Conservation (phyloP, 2,888 invertebrate genomes). For the Eupithecia insigniata region DNA sequence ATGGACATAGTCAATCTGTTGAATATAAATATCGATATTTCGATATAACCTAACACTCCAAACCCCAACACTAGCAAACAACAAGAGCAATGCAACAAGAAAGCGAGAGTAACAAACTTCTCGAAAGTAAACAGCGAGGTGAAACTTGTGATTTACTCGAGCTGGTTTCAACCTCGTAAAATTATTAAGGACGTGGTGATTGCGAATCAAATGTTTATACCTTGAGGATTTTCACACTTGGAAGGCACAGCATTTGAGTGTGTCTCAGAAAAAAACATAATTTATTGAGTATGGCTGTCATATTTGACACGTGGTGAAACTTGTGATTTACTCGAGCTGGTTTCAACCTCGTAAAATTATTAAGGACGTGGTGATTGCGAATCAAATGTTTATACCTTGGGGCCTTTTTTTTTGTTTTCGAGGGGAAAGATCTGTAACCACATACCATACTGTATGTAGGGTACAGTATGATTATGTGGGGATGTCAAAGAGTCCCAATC, state of each 20-base stretch:
- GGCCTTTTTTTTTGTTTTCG: too few relatives aligned
- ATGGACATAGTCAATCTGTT: background rate
- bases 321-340: too few relatives aligned
- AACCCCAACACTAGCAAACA: constrained; percentile 38
- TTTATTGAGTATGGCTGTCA: too few relatives aligned
- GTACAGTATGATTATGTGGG: too few relatives aligned
- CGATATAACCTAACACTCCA: constrained; percentile 12
- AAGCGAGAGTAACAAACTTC: constrained; percentile 46
- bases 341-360: too few relatives aligned
- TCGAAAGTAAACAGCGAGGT: constrained; percentile 42
- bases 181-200: constrained; percentile 38
- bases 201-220: constrained; percentile 31
- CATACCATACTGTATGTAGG: too few relatives aligned
- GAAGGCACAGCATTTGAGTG: constrained; percentile 1
- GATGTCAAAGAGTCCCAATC: too few relatives aligned
- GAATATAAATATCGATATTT: background rate
- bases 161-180: constrained; percentile 38
- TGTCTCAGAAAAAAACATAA: background rate
- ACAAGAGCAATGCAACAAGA: constrained; percentile 47
- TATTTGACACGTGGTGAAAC: too few relatives aligned
- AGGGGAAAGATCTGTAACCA: too few relatives aligned
- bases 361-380: too few relatives aligned
- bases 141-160: constrained; percentile 43
- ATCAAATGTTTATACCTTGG: too few relatives aligned
- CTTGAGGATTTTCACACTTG: constrained; percentile 28